A percentile compares a stretch with the other conserved stretches of the same genome.
phyloP scores from a whole-genome alignment of 2,113 vertebrate species.

The Triplophysa tibetana region DNA sequence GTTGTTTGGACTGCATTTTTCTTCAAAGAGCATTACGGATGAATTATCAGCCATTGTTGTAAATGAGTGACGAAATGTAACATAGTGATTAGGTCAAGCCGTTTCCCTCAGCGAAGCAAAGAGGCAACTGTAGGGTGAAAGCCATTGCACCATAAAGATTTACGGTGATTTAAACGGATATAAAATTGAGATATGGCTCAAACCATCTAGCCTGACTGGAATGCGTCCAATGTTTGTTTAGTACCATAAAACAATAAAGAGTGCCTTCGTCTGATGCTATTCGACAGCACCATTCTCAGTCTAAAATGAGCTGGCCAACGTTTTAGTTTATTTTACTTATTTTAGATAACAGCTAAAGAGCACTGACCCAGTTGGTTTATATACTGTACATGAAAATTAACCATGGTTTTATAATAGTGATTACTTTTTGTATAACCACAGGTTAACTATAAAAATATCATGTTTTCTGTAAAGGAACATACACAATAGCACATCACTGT shows the following conservation, averaged over 20 bases:
- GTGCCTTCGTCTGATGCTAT: not conserved
- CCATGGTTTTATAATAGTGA: too few relatives aligned
- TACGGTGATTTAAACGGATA: conserved; percentile 25
- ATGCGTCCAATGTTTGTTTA: conserved; percentile 33
- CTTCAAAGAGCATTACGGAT: conserved; percentile 6
- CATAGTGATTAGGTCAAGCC: conserved; percentile 8
- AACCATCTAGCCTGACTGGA: conserved; percentile 17
- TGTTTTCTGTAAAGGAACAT: too few relatives aligned
- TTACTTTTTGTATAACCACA: too few relatives aligned
- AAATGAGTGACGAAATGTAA: conserved; percentile 34
- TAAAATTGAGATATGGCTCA: conserved; percentile 32
- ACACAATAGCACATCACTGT: too few relatives aligned
- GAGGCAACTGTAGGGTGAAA: conserved; percentile 14
- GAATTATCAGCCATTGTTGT: conserved; percentile 31
- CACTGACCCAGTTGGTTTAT: conserved; percentile 19
- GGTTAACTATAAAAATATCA: too few relatives aligned
- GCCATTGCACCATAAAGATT: conserved; percentile 27
- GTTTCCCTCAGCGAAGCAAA: not conserved
- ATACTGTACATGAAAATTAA: not conserved
- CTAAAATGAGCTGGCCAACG: not conserved
- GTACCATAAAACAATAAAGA: conserved; percentile 47
- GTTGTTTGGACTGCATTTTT: not conserved
- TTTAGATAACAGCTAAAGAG: conserved; percentile 23
- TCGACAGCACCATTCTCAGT: too few relatives aligned
- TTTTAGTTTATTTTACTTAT: not conserved